Percentiles rank a stretch among this genome's conserved stretches.
phyloP scores from a whole-genome alignment of 2,113 vertebrate genomes.

The human (Homo sapiens) region GRCh38 chr3:151598501-151599000 shows the following conservation, averaged over 20 bases:
- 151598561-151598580: neutral
- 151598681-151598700: neutral
- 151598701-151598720: neutral
- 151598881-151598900: neutral
- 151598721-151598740: neutral
- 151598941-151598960: neutral
- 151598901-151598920: neutral
- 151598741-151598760: neutral
- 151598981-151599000: neutral
- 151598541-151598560: neutral
- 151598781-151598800: neutral
- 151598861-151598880: neutral
- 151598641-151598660: neutral
- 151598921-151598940: neutral
- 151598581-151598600: neutral
- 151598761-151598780: neutral
- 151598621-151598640: neutral
- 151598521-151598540: neutral
- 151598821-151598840: neutral
- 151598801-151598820: neutral
- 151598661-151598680: neutral
- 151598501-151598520: neutral
- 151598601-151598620: neutral
- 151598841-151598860: neutral
- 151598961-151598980: neutral